Evolutionary conservation across 2,797 vertebrate species (phyloP), one percentile per base, ranked within the genome.

Genomic region (Micropoecilia bifurca): DNA sequence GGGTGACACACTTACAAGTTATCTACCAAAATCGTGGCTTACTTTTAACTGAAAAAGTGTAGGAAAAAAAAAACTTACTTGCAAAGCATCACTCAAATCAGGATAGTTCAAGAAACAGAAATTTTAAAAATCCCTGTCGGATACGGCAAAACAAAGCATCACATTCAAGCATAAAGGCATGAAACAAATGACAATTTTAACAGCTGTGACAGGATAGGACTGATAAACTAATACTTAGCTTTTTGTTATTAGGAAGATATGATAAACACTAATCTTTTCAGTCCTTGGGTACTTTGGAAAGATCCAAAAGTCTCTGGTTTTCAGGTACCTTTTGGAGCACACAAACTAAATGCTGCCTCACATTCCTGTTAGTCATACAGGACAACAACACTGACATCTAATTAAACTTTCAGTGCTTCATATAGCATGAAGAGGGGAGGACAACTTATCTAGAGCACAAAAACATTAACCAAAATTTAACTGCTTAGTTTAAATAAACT

Each of bases 31-130:
- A 39, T 36, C 20, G 22, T 39, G 18, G 9, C 8, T 66, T 39
- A 18, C 76, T 77, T 71, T 53, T 36, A 48, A 69, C 68, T 28
- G 79, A 81, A 2, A 61, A 45, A n/a, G 46, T 30, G 13, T n/a
- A 30, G 43, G 46, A n/a, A 8, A 6, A 5, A 45, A 46, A 46
- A 39, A 20, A 33, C 14, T 66, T 39, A 66, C 20, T 22, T 66
- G 18, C 2, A 9, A 0, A 22, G 14, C 33, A 39, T 18, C 7
- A 66, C 36, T 36, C 6, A 63, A 18, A 36, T 1, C 16, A 20
- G 59, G 30, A 28, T 30, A 59, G 55, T 59, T 59, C 4, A 55
- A 28, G 5, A 28, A 30, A 59, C n/a, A 59, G n/a, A 59, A 28
- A 59, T 30, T 30, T 30, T 13, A 61, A 16, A 18, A 7, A 3